Percentiles rank a stretch among this genome's conserved stretches.
phyloP scores from a whole-genome alignment of 1,140 invertebrate species.

The Phthorimaea operculella region DNA sequence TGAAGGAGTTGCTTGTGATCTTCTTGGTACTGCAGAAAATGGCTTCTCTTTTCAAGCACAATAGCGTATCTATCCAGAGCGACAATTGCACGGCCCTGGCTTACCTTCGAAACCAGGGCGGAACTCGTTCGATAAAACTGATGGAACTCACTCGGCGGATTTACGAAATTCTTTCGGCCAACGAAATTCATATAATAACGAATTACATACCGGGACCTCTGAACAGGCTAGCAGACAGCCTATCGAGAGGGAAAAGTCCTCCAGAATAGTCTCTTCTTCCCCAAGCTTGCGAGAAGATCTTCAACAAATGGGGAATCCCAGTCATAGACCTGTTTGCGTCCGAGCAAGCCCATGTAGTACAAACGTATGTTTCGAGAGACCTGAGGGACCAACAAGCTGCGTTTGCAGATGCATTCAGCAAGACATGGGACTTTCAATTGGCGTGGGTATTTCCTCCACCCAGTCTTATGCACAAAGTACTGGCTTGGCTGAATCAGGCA shows the following conservation, averaged over 20 bases:
- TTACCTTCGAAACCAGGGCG: slow-evolving; percentile 37
- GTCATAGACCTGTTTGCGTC: slow-evolving; percentile 36
- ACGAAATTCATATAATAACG: slow-evolving; percentile 26
- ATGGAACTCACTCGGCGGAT: slow-evolving; percentile 28
- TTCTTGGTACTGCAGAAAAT: slow-evolving; percentile 21
- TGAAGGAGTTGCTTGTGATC: slow-evolving; percentile 35
- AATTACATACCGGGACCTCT: slow-evolving; percentile 30
- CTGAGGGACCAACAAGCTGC: slow-evolving; percentile 23
- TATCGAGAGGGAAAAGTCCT: slow-evolving; percentile 23
- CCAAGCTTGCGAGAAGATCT: slow-evolving; percentile 20
- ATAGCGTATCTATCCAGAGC: slow-evolving; percentile 28
- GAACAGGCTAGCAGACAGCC: slow-evolving; percentile 33
- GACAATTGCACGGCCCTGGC: slow-evolving; percentile 45
- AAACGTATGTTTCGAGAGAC: slow-evolving; percentile 23
- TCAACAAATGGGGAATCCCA: slow-evolving; percentile 26
- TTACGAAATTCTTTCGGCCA: slow-evolving; percentile 18
- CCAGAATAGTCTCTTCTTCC: slow-evolving; percentile 43
- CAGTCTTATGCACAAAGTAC: slow-evolving; percentile 18
- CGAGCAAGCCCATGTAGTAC: slow-evolving; percentile 20
- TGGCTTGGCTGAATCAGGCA: background rate
- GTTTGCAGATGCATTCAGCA: slow-evolving; percentile 35
- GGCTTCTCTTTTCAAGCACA: slow-evolving; percentile 6
- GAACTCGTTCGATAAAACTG: slow-evolving; percentile 32
- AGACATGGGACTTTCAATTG: slow-evolving; percentile 27
- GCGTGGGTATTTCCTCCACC: slow-evolving; percentile 38